These are phyloP conservation scores for Cyphomyrus plagiostoma DNA, from an alignment of 2,113 vertebrate species.

Conservation along the genomic window DNA sequence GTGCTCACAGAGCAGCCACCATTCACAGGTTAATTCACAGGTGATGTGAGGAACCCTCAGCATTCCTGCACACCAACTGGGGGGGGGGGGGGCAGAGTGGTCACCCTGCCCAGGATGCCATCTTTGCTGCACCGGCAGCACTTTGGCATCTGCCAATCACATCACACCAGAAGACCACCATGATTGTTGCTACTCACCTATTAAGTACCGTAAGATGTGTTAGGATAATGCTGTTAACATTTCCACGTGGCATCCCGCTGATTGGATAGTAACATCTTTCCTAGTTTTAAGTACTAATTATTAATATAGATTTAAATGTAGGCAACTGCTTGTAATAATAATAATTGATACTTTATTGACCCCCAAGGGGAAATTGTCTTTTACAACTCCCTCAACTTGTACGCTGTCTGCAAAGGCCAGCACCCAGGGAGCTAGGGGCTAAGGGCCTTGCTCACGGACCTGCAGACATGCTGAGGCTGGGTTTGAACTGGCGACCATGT, in stretches of 20 bases:
- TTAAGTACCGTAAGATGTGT: not conserved
- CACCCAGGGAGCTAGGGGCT: too few relatives aligned
- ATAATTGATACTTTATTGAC: too few relatives aligned
- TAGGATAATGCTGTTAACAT: not conserved
- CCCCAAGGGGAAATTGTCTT: too few relatives aligned
- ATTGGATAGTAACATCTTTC: not conserved
- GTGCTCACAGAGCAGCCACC: not conserved
- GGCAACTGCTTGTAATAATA: not conserved
- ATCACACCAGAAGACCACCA: not conserved
- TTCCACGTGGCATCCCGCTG: not conserved
- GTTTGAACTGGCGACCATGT: too few relatives aligned
- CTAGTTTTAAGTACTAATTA: not conserved
- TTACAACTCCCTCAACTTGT: too few relatives aligned
- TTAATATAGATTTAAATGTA: not conserved
- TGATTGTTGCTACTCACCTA: not conserved
- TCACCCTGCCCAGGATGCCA: conserved; percentile 68
- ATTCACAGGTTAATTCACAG: not conserved
- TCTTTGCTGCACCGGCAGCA: conserved; percentile 70
- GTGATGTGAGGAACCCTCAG: conserved; percentile 70
- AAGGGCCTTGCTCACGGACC: too few relatives aligned
- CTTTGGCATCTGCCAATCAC: conserved; percentile 63
- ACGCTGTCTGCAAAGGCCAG: too few relatives aligned
- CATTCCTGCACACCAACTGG: conserved; percentile 66
- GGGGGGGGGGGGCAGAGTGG: conserved; percentile 70
- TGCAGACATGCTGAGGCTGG: too few relatives aligned